A percentile compares a stretch with the other conserved stretches of the same genome.
Conservation (phyloP, 2,113 vertebrate species). For the Marcusenius ussheri region DNA sequence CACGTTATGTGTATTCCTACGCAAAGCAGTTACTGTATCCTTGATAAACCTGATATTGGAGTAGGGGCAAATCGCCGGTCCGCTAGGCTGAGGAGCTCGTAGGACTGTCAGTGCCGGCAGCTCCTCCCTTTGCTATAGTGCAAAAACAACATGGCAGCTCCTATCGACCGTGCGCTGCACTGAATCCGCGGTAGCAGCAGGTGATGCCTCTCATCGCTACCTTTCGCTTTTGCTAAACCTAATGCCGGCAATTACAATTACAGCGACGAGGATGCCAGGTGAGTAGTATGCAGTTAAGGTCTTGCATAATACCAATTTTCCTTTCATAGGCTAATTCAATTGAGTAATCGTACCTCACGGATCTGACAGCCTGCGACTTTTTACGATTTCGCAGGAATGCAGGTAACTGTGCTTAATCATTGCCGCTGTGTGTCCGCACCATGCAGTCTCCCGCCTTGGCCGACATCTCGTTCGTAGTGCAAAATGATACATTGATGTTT, state of each 20-base stretch:
- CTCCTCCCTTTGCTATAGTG: background rate
- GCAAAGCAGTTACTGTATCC: background rate
- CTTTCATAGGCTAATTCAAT: background rate
- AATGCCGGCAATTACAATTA: background rate
- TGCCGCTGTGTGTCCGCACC: background rate
- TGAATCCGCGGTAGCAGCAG: background rate
- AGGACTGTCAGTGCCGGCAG: background rate
- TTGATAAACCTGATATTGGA: too few species aligned
- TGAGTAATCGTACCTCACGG: background rate
- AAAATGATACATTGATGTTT: background rate
- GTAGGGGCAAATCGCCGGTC: background rate
- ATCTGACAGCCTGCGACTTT: background rate
- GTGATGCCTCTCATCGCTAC: background rate
- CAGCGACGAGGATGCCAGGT: background rate
- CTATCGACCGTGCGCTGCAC: background rate
- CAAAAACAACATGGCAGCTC: slow-evolving; percentile 20
- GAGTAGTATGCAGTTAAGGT: background rate
- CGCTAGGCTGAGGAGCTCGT: background rate
- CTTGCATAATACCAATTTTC: background rate
- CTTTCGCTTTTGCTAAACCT: background rate
- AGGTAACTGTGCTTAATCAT: background rate
- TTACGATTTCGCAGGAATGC: background rate
- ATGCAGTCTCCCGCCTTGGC: background rate
- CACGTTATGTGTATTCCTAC: background rate
- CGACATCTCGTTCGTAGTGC: background rate